Percentiles rank a stretch among this genome's conserved stretches.
Evolutionary conservation across 2,113 vertebrate species (phyloP).

Genomic region (Caranx ignobilis): DNA sequence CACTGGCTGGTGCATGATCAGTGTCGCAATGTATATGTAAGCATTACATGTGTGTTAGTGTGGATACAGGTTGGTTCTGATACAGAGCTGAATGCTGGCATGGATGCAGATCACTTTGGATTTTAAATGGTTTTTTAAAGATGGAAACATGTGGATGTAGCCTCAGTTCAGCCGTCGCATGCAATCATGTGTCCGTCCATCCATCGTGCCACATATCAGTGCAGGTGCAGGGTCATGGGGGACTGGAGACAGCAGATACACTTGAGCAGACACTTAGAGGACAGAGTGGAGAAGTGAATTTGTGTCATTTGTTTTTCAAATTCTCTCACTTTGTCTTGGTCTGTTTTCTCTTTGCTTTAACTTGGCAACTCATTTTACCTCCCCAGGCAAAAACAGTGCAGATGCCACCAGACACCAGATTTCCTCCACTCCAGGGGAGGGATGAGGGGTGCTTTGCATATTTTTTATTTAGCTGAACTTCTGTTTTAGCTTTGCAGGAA

Average conservation of each 20-base stretch:
- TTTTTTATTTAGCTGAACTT: constrained; percentile 45
- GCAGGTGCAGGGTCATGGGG: too few species aligned
- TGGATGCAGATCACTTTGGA: too few species aligned
- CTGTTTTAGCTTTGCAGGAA: constrained; percentile 45
- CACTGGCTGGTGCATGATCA: too few species aligned
- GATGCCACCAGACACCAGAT: constrained; percentile 48
- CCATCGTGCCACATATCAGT: too few species aligned
- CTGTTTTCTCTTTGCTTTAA: constrained; percentile 39
- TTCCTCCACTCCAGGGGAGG: constrained; percentile 37
- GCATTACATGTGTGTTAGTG: too few species aligned
- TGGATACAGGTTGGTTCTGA: too few species aligned
- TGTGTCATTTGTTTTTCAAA: constrained; percentile 31
- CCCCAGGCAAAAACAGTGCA: constrained; percentile 50
- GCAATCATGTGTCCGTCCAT: too few species aligned
- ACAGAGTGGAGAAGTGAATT: constrained; percentile 12
- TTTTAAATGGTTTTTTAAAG: too few species aligned
- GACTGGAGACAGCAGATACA: not conserved
- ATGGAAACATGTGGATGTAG: too few species aligned
- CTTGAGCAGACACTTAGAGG: constrained; percentile 11
- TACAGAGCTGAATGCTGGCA: too few species aligned
- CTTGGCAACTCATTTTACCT: constrained; percentile 52
- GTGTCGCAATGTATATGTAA: too few species aligned
- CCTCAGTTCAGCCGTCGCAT: too few species aligned
- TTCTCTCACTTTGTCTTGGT: constrained; percentile 32
- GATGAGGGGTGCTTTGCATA: constrained; percentile 41